Conservation (phyloP, 2,797 vertebrate species). For the Danio albolineatus region DNA sequence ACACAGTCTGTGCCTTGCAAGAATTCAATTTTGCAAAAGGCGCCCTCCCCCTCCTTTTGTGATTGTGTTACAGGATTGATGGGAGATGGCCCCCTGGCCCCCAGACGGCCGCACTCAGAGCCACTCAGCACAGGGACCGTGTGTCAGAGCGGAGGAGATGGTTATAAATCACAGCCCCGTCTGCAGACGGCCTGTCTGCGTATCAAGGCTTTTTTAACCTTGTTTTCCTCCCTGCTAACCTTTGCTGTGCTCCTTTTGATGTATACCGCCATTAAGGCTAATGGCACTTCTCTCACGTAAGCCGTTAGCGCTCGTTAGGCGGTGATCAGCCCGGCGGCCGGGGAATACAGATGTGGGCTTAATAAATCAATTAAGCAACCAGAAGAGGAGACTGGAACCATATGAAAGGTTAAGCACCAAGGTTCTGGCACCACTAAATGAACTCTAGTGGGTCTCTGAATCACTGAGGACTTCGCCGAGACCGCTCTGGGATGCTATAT, state of each 20-base stretch:
- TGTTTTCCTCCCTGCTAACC: slow-evolving; percentile 76
- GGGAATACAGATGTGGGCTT: slow-evolving; percentile 83
- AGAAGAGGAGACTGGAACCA: slow-evolving; percentile 77
- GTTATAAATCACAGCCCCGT: slow-evolving; percentile 77
- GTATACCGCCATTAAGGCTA: slow-evolving; percentile 81
- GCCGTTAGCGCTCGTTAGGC: slow-evolving; percentile 87
- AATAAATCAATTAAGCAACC: slow-evolving; percentile 83
- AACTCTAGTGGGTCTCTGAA: slow-evolving; percentile 47
- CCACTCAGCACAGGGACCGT: slow-evolving; percentile 72
- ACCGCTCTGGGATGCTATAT: slow-evolving; percentile 16
- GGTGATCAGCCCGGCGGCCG: slow-evolving; percentile 78
- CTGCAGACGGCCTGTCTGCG: slow-evolving; percentile 79
- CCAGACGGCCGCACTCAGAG: slow-evolving; percentile 78
- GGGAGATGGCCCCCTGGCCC: slow-evolving; percentile 60
- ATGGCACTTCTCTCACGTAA: slow-evolving; percentile 85
- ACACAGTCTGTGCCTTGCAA: slow-evolving; percentile 58
- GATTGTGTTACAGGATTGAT: slow-evolving; percentile 65
- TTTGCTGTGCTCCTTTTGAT: slow-evolving; percentile 77
- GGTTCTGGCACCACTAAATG: slow-evolving; percentile 57
- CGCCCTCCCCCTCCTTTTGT: slow-evolving; percentile 44
- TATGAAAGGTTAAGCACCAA: slow-evolving; percentile 66
- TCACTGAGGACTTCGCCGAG: slow-evolving; percentile 21
- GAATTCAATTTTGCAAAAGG: slow-evolving; percentile 62
- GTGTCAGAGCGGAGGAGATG: slow-evolving; percentile 81
- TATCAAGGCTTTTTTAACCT: slow-evolving; percentile 72